These are phyloP conservation scores for Lycaena phlaeas DNA, from an alignment of 2,888 invertebrate genomes.

Conservation along the genomic window DNA sequence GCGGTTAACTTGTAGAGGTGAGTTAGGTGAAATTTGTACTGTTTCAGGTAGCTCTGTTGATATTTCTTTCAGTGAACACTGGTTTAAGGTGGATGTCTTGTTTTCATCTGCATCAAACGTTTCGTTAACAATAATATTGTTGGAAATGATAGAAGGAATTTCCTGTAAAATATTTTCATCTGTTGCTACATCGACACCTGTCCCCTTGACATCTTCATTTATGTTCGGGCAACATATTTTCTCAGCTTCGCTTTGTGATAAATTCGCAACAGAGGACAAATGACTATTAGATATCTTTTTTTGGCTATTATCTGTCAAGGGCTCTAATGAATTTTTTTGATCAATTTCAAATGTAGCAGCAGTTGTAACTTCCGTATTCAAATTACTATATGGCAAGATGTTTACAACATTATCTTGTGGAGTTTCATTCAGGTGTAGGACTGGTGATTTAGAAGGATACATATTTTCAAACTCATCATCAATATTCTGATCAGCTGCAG, in stretches of 20 bases:
- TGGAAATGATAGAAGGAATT: background rate
- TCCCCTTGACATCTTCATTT: background rate
- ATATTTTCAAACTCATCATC: background rate
- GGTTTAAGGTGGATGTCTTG: background rate
- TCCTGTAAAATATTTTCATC: background rate
- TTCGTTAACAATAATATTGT: constrained; percentile 2
- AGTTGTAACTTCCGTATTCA: too few relatives aligned
- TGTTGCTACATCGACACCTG: background rate
- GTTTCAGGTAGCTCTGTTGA: constrained; percentile 37
- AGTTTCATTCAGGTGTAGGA: background rate
- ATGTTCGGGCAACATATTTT: background rate
- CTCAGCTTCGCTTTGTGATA: background rate
- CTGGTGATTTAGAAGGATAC: background rate
- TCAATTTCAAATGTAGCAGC: too few relatives aligned
- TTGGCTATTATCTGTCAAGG: background rate
- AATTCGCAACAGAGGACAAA: background rate
- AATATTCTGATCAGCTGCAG: background rate
- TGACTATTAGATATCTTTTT: background rate
- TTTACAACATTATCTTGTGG: background rate
- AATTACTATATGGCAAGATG: too few relatives aligned
- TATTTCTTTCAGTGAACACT: constrained; percentile 10
- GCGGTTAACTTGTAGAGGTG: constrained; percentile 14
- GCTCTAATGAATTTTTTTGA: background rate
- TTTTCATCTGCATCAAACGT: background rate
- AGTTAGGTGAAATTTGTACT: constrained; percentile 49